Conservation (phyloP, 1,140 invertebrate species). For the Macrocentrus cingulum region DNA sequence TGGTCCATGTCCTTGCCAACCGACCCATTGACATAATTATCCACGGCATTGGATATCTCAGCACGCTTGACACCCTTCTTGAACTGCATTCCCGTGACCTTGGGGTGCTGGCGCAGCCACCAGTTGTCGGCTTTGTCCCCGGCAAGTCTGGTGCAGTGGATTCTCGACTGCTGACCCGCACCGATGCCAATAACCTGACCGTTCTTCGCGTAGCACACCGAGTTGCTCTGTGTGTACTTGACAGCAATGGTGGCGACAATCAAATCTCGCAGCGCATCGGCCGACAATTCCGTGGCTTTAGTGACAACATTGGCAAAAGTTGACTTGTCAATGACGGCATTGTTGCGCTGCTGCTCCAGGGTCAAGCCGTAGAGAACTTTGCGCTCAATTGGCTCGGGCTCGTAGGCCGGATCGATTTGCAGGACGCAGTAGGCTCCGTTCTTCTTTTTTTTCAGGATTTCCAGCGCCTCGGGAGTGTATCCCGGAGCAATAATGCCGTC, state of each 20-base stretch:
- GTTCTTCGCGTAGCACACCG: slow-evolving; percentile 88
- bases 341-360: slow-evolving; percentile 90
- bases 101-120: slow-evolving; percentile 95
- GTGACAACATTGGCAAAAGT: slow-evolving; percentile 87
- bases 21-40: slow-evolving; percentile 91
- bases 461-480: slow-evolving; percentile 80
- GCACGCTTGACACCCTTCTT: slow-evolving; percentile 87
- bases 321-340: slow-evolving; percentile 77
- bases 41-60: slow-evolving; percentile 93
- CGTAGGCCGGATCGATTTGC: slow-evolving; percentile 88
- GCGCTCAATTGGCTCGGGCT: slow-evolving; percentile 78
- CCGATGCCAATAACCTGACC: slow-evolving; percentile 97
- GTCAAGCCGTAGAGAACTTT: slow-evolving; percentile 90
- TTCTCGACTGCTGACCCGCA: slow-evolving; percentile 95
- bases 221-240: slow-evolving; percentile 98
- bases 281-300: slow-evolving; percentile 69
- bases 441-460: slow-evolving; percentile 94
- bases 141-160: slow-evolving; percentile 95
- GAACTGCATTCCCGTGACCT: slow-evolving; percentile 84
- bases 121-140: slow-evolving; percentile 98
- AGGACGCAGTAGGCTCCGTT: slow-evolving; percentile 90
- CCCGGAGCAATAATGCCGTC: slow-evolving; percentile 96
- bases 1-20: slow-evolving; percentile 74
- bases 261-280: slow-evolving; percentile 81
- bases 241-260: slow-evolving; percentile 95